phyloP scores from a whole-genome alignment of 2,113 vertebrate genomes.

The Corythaeola cristata region DNA sequence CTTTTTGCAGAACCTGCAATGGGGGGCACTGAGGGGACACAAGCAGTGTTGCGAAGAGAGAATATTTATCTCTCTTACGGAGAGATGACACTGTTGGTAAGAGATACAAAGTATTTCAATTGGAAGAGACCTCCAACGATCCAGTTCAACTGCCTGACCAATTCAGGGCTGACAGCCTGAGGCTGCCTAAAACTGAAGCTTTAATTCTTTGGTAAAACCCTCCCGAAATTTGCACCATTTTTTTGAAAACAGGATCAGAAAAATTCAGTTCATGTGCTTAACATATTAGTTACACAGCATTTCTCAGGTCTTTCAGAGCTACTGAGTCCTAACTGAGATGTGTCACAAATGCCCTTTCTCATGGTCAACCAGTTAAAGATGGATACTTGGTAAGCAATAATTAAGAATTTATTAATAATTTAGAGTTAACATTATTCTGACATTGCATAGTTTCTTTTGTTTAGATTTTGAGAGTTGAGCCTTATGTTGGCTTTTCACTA shows the following conservation, averaged over 20 bases:
- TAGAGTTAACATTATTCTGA: background rate
- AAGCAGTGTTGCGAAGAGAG: background rate
- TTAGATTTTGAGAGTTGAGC: background rate
- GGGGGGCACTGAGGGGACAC: too few species aligned
- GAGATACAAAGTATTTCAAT: background rate
- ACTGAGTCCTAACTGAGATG: background rate
- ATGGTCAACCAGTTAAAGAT: background rate
- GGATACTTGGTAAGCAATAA: background rate
- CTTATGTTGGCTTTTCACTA: background rate
- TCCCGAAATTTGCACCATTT: background rate
- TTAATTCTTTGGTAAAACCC: background rate
- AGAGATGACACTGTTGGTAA: background rate
- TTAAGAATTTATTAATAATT: background rate
- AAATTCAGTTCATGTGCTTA: background rate
- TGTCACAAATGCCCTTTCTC: background rate
- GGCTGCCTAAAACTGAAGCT: background rate
- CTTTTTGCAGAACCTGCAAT: background rate
- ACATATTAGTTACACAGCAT: background rate
- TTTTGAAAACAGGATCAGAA: background rate
- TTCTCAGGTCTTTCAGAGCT: background rate
- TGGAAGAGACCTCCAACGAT: background rate
- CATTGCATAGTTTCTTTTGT: background rate
- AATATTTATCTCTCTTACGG: background rate
- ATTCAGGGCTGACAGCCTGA: background rate
- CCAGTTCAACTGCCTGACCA: background rate